Evolutionary conservation across 2,888 invertebrate genomes (phyloP).

Genomic region (Phorcus lineatus): DNA sequence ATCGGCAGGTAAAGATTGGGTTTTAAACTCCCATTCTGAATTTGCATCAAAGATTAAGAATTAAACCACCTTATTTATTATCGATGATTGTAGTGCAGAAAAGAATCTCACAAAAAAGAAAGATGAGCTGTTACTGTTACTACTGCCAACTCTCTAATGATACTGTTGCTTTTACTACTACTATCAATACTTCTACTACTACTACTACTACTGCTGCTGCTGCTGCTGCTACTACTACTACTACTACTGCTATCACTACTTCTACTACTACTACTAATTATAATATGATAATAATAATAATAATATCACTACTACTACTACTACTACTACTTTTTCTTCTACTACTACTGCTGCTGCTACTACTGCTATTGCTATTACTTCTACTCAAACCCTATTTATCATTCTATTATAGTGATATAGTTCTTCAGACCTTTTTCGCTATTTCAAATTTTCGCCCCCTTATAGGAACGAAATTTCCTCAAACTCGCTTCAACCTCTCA

Average conservation of each 20-base stretch:
- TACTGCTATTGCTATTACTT: slow-evolving; percentile 67
- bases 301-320: slow-evolving; percentile 27
- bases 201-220: slow-evolving; percentile 29
- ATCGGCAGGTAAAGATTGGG: too few relatives aligned
- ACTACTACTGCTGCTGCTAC: slow-evolving; percentile 38
- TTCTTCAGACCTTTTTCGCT: too few relatives aligned
- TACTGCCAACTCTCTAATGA: slow-evolving; percentile 29
- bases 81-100: too few relatives aligned
- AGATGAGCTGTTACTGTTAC: slow-evolving; percentile 24
- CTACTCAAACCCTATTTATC: slow-evolving; percentile 71
- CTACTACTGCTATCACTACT: slow-evolving; percentile 46
- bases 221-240: slow-evolving; percentile 28
- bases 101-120: too few relatives aligned
- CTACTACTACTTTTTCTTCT: slow-evolving; percentile 30
- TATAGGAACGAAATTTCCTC: too few relatives aligned
- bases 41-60: too few relatives aligned
- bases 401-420: neutral
- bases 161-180: slow-evolving; percentile 13
- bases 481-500: too few relatives aligned
- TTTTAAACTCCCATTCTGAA: too few relatives aligned
- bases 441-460: too few relatives aligned
- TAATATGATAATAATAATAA: too few relatives aligned
- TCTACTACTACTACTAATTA: slow-evolving; percentile 38
- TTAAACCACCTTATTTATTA: too few relatives aligned
- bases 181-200: slow-evolving; percentile 26